Evolutionary conservation across 2,113 vertebrate species (phyloP), one percentile per base, ranked within the genome.

Genomic region (Mobula birostris): DNA sequence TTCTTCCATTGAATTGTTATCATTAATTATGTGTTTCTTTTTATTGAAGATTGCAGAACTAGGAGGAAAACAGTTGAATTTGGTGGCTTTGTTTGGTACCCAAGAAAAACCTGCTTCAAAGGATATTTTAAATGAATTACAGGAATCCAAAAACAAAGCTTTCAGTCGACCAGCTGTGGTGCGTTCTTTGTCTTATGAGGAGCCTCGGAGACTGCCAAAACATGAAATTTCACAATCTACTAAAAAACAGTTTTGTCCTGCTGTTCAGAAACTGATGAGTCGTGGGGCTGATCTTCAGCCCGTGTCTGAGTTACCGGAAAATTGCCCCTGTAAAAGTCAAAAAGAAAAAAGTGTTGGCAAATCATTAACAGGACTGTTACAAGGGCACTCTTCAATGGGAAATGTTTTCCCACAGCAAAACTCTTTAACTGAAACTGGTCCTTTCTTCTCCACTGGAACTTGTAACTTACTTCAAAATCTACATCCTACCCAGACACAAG

Each of bases 251-350:
- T 96, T 97, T 17, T 99, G 98, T 68, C 97, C 98, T 0, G 98
- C 98, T 95, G 98, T 99, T 95, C 98, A 98, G 95, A 99, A 99
- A 96, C 98, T 99, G 1, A 98, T 99, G 97, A 96, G 97, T 66
- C 96, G 97, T 15, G 96, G 96, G 0, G 70, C 95, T 0, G 97
- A 96, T 19, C 98, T 98, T 0, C 98, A 97, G 0, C 97, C 97
- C 0, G 88, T 98, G 4, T 96, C 97, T 0, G 98, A 98, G 96
- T 96, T 98, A 36, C 98, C 98, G 0, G 98, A 98, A 95, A 97
- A 95, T 95, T 95, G 95, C 1, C 95, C 97, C 11, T 97, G 96
- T 94, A 96, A 97, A 94, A 98, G 97, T 0, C 97, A 97, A 94
- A 95, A 11, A 0, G 0, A 95, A 94, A 76, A 95, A 56, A 8